Evolutionary conservation across 2,888 invertebrate genomes (phyloP).

Genomic region (Aporophyla lueneburgensis): DNA sequence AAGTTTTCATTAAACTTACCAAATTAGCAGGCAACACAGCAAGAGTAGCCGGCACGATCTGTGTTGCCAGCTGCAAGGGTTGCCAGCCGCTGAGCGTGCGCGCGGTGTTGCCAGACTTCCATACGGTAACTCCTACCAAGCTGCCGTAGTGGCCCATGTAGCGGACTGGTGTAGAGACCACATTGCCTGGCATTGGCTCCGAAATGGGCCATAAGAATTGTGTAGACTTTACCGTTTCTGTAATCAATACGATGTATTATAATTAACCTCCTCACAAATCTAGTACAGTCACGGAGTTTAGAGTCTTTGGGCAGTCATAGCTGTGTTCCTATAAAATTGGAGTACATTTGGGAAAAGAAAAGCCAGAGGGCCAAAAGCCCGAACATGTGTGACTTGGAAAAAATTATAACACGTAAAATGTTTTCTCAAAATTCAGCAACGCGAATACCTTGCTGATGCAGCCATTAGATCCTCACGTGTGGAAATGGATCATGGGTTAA

Average conservation of each 20-base stretch:
- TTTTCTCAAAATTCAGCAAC: too few relatives aligned
- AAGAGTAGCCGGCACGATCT: conserved; percentile 96
- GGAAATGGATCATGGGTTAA: too few relatives aligned
- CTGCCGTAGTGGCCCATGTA: conserved; percentile 94
- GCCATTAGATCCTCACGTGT: too few relatives aligned
- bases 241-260: conserved; percentile 63
- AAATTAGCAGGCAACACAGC: conserved; percentile 93
- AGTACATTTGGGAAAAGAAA: not conserved
- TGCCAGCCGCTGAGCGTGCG: conserved; percentile 94
- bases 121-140: conserved; percentile 93
- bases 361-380: not conserved
- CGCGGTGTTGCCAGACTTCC: conserved; percentile 90
- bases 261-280: not conserved
- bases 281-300: not conserved
- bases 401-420: too few relatives aligned
- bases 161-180: conserved; percentile 91
- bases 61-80: conserved; percentile 96
- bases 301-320: not conserved
- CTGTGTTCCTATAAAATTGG: not conserved
- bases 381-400: not conserved
- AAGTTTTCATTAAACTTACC: conserved; percentile 71
- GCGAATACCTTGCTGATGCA: too few relatives aligned
- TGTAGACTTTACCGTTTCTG: conserved; percentile 94
- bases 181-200: conserved; percentile 91
- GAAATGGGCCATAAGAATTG: conserved; percentile 93